Percentiles rank a stretch among this genome's conserved stretches.
Evolutionary conservation across 2,797 vertebrate genomes (phyloP).

Genomic region (Salarias fasciatus): DNA sequence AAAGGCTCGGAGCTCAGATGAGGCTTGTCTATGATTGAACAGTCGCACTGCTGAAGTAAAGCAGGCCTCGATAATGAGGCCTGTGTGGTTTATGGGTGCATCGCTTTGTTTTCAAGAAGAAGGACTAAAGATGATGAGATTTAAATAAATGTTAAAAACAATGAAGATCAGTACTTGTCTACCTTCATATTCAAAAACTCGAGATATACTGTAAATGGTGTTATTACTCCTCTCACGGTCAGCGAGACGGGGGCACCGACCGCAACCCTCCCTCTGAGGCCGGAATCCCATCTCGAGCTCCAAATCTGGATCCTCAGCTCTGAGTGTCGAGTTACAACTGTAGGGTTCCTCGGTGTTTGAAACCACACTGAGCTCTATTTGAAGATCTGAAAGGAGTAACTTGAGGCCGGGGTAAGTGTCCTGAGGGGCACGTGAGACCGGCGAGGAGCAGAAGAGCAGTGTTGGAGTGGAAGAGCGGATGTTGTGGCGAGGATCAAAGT

Average conservation of each 20-base stretch:
- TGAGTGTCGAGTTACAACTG: slow-evolving; percentile 57
- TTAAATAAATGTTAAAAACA: too few relatives aligned
- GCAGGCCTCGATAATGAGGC: too few relatives aligned
- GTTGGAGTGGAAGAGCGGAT: slow-evolving; percentile 60
- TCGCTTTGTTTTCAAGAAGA: too few relatives aligned
- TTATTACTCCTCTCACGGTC: slow-evolving; percentile 41
- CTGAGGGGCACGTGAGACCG: slow-evolving; percentile 49
- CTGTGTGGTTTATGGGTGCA: too few relatives aligned
- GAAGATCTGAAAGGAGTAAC: slow-evolving; percentile 62
- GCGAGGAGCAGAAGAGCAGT: slow-evolving; percentile 41
- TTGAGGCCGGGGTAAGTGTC: slow-evolving; percentile 46
- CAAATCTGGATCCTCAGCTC: slow-evolving; percentile 49
- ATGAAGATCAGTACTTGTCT: too few relatives aligned
- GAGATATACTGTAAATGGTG: slow-evolving; percentile 1
- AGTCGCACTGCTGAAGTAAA: too few relatives aligned
- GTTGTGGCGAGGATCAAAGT: slow-evolving; percentile 75
- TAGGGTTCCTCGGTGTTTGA: slow-evolving; percentile 54
- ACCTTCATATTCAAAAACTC: slow-evolving; percentile 8
- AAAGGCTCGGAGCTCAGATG: too few relatives aligned
- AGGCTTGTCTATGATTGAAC: too few relatives aligned
- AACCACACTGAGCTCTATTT: slow-evolving; percentile 61
- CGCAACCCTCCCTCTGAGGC: slow-evolving; percentile 50
- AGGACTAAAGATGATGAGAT: too few relatives aligned
- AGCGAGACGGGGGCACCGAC: slow-evolving; percentile 46
- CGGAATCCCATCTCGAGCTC: slow-evolving; percentile 34